Percentiles rank a stretch among this genome's conserved stretches.
These are phyloP conservation scores for Vidua macroura DNA, from an alignment of 2,113 vertebrate species.

Conservation along the genomic window DNA sequence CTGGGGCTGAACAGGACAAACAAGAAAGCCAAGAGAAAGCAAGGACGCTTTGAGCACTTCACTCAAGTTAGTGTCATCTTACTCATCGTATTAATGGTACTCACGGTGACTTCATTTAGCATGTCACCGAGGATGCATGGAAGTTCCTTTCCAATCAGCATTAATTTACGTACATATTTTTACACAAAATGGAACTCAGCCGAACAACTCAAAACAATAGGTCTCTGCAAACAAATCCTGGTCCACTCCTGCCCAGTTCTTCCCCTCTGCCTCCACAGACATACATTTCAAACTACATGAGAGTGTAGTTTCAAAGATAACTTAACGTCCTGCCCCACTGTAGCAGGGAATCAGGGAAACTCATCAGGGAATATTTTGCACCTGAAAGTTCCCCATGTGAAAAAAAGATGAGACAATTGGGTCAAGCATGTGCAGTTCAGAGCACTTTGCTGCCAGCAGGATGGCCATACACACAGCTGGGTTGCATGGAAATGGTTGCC, in stretches of 20 bases:
- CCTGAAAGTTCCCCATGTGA: not conserved
- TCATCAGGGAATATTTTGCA: not conserved
- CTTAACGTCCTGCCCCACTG: not conserved
- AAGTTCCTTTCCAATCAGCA: not conserved
- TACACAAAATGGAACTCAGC: not conserved
- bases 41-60: not conserved
- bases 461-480: not conserved
- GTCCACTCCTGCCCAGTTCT: not conserved
- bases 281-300: not conserved
- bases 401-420: not conserved
- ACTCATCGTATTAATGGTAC: not conserved
- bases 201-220: not conserved
- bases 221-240: not conserved
- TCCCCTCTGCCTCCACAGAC: not conserved
- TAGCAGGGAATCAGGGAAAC: not conserved
- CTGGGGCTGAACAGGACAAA: not conserved
- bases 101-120: not conserved
- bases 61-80: not conserved
- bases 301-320: not conserved
- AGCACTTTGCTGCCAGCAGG: not conserved
- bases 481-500: not conserved
- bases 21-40: not conserved
- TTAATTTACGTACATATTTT: slow-evolving; percentile 24
- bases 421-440: not conserved
- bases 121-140: not conserved